Conservation (phyloP, 2,797 vertebrate genomes). For the Fundulus diaphanus region DNA sequence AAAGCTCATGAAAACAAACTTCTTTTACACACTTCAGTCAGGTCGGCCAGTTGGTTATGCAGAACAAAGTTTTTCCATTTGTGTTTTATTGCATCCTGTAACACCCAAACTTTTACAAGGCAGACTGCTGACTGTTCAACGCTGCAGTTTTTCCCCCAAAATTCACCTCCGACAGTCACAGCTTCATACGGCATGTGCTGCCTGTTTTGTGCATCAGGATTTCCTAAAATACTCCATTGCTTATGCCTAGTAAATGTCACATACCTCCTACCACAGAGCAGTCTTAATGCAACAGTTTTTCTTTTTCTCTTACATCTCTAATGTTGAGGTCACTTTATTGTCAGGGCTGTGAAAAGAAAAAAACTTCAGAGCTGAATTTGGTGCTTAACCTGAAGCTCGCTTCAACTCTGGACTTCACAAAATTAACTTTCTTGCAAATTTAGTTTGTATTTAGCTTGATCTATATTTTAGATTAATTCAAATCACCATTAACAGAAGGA, state of each 20-base stretch:
- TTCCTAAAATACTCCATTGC: slow-evolving; percentile 42
- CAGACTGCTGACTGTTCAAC: slow-evolving; percentile 47
- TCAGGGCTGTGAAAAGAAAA: slow-evolving; percentile 18
- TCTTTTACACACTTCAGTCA: slow-evolving; percentile 20
- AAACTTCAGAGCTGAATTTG: slow-evolving; percentile 8
- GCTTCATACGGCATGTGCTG: slow-evolving; percentile 40
- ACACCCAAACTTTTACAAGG: slow-evolving; percentile 43
- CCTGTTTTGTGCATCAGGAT: slow-evolving; percentile 71
- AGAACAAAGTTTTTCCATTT: slow-evolving; percentile 29
- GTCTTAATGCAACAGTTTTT: slow-evolving; percentile 14
- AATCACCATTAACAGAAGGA: neutral
- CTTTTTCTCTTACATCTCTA: slow-evolving; percentile 25
- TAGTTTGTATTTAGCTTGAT: slow-evolving; percentile 10
- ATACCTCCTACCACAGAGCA: slow-evolving; percentile 4
- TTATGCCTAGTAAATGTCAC: neutral
- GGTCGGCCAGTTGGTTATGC: slow-evolving; percentile 32
- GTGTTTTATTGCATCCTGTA: slow-evolving; percentile 48
- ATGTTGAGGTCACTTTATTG: slow-evolving; percentile 12
- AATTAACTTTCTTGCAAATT: slow-evolving; percentile 26
- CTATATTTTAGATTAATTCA: slow-evolving; percentile 5
- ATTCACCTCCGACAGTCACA: slow-evolving; percentile 51
- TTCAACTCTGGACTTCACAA: neutral
- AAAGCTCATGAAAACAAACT: slow-evolving; percentile 8
- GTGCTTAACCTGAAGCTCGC: slow-evolving; percentile 16
- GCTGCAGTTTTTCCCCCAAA: slow-evolving; percentile 58